These are phyloP conservation scores for Paramormyrops kingsleyae DNA, from an alignment of 2,113 vertebrate genomes.

Conservation along the genomic window DNA sequence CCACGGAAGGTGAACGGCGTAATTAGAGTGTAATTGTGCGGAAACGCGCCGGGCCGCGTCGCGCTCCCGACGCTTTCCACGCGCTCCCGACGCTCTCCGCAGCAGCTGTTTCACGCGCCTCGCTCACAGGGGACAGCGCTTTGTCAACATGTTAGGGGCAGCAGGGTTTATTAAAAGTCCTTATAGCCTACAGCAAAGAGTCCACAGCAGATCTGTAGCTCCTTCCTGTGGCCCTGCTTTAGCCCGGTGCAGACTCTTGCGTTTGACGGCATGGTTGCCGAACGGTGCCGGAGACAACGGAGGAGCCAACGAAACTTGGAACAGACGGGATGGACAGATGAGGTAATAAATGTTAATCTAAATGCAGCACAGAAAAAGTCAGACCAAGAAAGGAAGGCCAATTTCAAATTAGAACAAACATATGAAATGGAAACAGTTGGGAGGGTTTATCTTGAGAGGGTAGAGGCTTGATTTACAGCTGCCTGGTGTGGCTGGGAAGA, in stretches of 20 bases:
- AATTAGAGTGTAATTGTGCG: not conserved
- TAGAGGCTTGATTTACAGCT: not conserved
- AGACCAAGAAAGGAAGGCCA: not conserved
- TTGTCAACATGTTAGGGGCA: constrained; percentile 31
- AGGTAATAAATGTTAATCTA: not conserved
- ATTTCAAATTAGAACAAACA: not conserved
- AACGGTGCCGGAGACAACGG: not conserved
- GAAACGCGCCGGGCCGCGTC: not conserved
- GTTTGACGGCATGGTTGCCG: not conserved
- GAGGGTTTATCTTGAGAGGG: not conserved
- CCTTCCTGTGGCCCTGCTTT: not conserved
- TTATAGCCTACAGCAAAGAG: constrained; percentile 14
- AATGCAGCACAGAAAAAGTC: not conserved
- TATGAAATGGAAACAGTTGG: not conserved
- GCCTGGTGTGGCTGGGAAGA: not conserved
- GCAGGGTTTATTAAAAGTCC: constrained; percentile 25
- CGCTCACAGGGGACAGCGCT: constrained; percentile 18
- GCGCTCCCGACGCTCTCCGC: not conserved
- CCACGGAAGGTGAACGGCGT: not conserved
- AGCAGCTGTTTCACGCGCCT: constrained; percentile 10
- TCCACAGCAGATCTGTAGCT: not conserved
- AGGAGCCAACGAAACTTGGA: not conserved
- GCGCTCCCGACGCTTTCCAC: not conserved
- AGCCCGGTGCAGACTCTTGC: not conserved
- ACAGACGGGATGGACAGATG: not conserved